Percentiles rank a stretch among this genome's conserved stretches.
These are phyloP conservation scores for Aphrophora alni DNA, from an alignment of 2,888 invertebrate genomes.

Conservation along the genomic window DNA sequence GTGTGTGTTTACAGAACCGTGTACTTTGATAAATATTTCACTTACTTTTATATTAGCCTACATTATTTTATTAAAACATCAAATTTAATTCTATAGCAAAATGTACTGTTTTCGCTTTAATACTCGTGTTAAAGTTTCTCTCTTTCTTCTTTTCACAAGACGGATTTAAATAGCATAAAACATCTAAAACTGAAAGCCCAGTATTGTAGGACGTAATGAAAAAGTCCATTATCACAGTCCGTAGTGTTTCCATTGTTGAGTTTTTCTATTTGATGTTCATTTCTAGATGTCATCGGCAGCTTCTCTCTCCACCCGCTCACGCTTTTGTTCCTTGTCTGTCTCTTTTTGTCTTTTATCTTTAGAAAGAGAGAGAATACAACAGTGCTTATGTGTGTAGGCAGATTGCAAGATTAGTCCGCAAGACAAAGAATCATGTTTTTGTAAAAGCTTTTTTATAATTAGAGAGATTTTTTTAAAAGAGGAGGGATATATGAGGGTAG, in stretches of 20 bases:
- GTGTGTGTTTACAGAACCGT: too few species aligned
- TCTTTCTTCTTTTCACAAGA: neutral
- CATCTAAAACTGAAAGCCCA: neutral
- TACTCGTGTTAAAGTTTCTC: neutral
- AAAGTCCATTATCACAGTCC: neutral
- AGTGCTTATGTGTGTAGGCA: neutral
- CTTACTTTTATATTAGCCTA: too few species aligned
- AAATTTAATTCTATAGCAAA: too few species aligned
- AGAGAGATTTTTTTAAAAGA: neutral
- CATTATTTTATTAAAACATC: too few species aligned
- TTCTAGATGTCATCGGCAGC: slow-evolving; percentile 1
- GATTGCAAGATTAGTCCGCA: slow-evolving; percentile 3
- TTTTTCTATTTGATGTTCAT: slow-evolving; percentile 6
- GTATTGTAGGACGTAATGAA: neutral
- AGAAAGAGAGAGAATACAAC: neutral
- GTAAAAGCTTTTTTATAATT: slow-evolving; percentile 3
- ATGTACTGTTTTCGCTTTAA: neutral
- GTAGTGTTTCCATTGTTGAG: neutral
- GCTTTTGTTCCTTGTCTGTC: neutral
- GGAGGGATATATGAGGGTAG: too few species aligned
- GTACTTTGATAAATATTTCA: too few species aligned
- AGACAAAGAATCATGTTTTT: neutral
- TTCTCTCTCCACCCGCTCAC: neutral
- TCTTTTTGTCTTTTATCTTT: neutral
- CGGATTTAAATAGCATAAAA: neutral